phyloP scores from a whole-genome alignment of 1,140 invertebrate genomes.

The Apocrypta bakeri region DNA sequence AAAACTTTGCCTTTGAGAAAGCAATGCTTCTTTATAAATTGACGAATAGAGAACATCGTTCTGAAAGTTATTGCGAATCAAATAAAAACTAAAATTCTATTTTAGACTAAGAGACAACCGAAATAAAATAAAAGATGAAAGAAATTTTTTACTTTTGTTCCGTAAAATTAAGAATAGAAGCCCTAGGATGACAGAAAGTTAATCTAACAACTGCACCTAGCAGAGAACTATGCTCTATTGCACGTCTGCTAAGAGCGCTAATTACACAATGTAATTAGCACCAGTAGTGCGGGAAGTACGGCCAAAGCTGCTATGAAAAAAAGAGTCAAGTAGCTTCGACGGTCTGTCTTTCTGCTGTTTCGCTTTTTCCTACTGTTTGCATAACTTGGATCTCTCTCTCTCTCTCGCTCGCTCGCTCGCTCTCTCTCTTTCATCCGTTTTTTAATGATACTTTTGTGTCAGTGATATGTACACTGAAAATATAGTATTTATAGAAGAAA shows the following conservation, averaged over 20 bases:
- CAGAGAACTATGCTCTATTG: neutral
- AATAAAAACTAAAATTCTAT: neutral
- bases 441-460: neutral
- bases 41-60: neutral
- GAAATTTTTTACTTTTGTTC: neutral
- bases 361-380: constrained; percentile 13
- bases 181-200: neutral
- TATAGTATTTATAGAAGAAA: neutral
- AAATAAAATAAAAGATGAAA: neutral
- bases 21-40: no score
- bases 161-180: constrained; percentile 34
- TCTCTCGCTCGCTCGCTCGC: neutral
- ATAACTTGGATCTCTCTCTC: constrained; percentile 3
- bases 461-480: neutral
- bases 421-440: neutral
- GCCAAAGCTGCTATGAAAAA: neutral
- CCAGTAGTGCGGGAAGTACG: neutral
- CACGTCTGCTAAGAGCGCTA: constrained; percentile 34
- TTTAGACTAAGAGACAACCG: no score
- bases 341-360: neutral
- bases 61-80: neutral
- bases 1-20: no score
- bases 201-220: constrained; percentile 13
- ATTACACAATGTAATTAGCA: constrained; percentile 50
- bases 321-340: constrained; percentile 27